Evolutionary conservation across 2,888 invertebrate species (phyloP).

Genomic region (Toxonevra muliebris): DNA sequence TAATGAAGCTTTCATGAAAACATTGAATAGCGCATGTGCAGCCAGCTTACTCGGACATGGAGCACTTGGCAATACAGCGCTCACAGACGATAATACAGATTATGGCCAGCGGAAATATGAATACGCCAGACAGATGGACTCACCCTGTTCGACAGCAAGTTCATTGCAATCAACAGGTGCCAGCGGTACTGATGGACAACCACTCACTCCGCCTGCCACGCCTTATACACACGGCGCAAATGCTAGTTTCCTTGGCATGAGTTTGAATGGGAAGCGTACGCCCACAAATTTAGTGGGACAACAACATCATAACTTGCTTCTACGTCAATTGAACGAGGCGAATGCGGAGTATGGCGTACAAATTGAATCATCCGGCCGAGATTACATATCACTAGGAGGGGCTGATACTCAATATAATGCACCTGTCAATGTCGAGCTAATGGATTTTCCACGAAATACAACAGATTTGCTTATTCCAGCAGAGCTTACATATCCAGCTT

Average conservation of each 20-base stretch:
- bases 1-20: constrained; percentile 58
- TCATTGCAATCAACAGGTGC: constrained; percentile 55
- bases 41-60: constrained; percentile 45
- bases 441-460: constrained; percentile 23
- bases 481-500: neutral
- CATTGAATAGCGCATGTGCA: constrained; percentile 56
- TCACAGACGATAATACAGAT: neutral
- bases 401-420: constrained; percentile 36
- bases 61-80: neutral
- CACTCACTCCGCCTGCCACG: constrained; percentile 63
- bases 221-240: constrained; percentile 48
- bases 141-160: constrained; percentile 61
- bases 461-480: constrained; percentile 7
- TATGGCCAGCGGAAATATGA: constrained; percentile 45
- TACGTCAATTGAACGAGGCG: constrained; percentile 51
- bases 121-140: constrained; percentile 54
- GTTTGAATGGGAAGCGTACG: constrained; percentile 26
- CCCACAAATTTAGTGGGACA: constrained; percentile 34
- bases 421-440: neutral
- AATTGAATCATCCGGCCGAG: constrained; percentile 52
- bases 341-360: constrained; percentile 41
- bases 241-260: constrained; percentile 9
- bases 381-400: constrained; percentile 50
- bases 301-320: constrained; percentile 43
- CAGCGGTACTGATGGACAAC: constrained; percentile 47